phyloP scores from a whole-genome alignment of 1,140 invertebrate genomes.

The Atopsyche davidsoni region DNA sequence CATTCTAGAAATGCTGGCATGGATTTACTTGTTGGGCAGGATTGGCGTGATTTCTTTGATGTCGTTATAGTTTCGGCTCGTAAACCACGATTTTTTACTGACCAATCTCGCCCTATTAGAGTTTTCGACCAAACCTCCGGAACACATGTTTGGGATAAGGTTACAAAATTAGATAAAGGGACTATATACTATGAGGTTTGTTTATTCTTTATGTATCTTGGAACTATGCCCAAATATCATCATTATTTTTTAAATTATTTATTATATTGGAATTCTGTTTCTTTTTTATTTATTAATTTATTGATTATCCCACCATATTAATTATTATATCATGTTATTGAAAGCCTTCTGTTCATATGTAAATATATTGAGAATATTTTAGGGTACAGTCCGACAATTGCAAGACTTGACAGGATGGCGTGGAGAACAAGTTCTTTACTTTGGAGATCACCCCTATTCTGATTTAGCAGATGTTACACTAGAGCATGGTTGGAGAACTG shows the following conservation, averaged over 20 bases:
- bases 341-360: too few relatives aligned
- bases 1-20: conserved; percentile 81
- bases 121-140: conserved; percentile 76
- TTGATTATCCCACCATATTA: too few relatives aligned
- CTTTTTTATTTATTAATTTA: too few relatives aligned
- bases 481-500: conserved; percentile 94
- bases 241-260: too few relatives aligned
- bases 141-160: conserved; percentile 85
- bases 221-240: too few relatives aligned
- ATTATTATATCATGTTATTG: too few relatives aligned
- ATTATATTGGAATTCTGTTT: too few relatives aligned
- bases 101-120: conserved; percentile 80
- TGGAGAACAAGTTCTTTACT: conserved; percentile 89
- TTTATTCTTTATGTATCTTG: too few relatives aligned
- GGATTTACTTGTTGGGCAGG: conserved; percentile 77
- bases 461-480: conserved; percentile 94
- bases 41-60: conserved; percentile 91
- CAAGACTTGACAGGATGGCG: conserved; percentile 89
- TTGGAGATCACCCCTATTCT: conserved; percentile 96
- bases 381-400: conserved; percentile 89
- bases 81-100: conserved; percentile 95
- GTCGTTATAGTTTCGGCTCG: conserved; percentile 91
- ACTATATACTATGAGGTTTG: conserved; percentile 93
- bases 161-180: conserved; percentile 79
- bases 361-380: too few relatives aligned